These are phyloP conservation scores for Xenus cinereus DNA, from an alignment of 2,113 vertebrate genomes.

Conservation along the genomic window DNA sequence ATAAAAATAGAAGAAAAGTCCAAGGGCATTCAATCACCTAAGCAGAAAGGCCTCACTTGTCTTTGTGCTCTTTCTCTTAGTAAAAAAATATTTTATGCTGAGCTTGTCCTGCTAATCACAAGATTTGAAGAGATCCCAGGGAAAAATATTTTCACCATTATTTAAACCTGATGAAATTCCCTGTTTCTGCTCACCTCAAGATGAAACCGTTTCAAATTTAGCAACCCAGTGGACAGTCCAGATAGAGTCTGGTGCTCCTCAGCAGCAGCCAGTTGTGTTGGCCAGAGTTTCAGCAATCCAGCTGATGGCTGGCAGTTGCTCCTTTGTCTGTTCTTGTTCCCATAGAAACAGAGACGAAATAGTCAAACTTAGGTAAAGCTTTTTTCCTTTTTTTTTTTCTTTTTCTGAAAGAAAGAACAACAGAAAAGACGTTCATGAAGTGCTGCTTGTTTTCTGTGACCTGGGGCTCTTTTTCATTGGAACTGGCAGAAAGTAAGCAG, in stretches of 20 bases:
- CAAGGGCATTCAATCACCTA: neutral
- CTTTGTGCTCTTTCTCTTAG: neutral
- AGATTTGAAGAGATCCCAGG: neutral
- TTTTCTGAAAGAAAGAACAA: neutral
- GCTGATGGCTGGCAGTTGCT: neutral
- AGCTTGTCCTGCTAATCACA: neutral
- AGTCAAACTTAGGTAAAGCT: neutral
- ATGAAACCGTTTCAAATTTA: neutral
- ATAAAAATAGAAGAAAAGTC: neutral
- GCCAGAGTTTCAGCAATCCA: neutral
- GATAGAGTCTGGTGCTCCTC: neutral
- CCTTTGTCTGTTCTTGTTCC: slow-evolving; percentile 19
- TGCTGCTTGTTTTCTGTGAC: neutral
- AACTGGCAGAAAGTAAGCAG: neutral
- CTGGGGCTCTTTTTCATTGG: neutral
- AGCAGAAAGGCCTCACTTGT: neutral
- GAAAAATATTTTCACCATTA: neutral
- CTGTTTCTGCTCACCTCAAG: neutral
- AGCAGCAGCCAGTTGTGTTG: neutral
- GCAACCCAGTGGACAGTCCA: neutral
- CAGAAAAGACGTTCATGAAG: neutral
- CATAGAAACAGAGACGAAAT: slow-evolving; percentile 15
- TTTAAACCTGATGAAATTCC: neutral
- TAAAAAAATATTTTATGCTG: neutral
- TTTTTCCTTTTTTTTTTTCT: fast-evolving